Percentiles rank a stretch among this genome's conserved stretches.
Evolutionary conservation across 2,113 vertebrate genomes (phyloP).

Genomic region (Bombycilla garrulus): DNA sequence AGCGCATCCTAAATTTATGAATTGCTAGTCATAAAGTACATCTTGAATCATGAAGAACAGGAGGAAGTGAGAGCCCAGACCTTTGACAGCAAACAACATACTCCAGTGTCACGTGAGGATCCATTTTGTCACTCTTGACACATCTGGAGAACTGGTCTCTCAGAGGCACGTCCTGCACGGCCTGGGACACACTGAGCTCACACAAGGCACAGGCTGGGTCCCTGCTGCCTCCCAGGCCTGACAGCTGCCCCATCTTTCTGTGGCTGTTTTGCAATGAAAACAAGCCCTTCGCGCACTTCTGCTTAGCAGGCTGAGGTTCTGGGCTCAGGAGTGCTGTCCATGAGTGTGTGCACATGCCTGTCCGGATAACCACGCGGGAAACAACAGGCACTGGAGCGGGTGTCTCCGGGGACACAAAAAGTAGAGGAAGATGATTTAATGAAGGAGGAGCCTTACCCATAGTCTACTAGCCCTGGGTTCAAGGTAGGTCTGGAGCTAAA

Average conservation of each 20-base stretch:
- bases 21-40: background rate
- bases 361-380: accelerated
- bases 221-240: background rate
- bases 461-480: background rate
- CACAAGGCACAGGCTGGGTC: background rate
- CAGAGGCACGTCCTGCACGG: background rate
- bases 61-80: background rate
- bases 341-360: accelerated
- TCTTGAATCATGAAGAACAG: background rate
- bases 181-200: accelerated
- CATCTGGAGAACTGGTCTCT: background rate
- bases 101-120: background rate
- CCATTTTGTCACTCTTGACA: background rate
- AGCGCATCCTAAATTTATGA: background rate
- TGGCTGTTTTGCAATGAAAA: background rate
- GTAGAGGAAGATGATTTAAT: background rate
- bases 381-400: background rate
- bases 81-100: background rate
- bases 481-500: background rate
- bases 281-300: background rate
- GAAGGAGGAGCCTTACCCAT: background rate
- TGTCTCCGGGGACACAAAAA: background rate
- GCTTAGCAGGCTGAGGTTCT: background rate
- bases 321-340: accelerated
- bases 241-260: background rate